Evolutionary conservation across 2,888 invertebrate genomes (phyloP).

Genomic region (Drosophila putrida): DNA sequence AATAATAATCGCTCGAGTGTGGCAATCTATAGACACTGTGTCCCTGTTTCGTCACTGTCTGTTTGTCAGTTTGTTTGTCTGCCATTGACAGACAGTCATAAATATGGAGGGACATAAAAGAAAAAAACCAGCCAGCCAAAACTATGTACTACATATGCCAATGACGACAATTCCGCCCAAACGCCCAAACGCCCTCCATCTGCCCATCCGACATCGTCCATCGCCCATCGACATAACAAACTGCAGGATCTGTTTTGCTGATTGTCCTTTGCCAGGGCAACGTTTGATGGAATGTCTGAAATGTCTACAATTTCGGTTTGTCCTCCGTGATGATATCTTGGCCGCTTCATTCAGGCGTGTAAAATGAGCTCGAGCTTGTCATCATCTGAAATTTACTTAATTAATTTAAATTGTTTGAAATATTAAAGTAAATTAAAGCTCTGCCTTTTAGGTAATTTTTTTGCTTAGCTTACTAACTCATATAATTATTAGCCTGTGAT

Average conservation of each 20-base stretch:
- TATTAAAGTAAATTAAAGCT: not conserved
- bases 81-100: slow-evolving; percentile 77
- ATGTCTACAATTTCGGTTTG: slow-evolving; percentile 38
- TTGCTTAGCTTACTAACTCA: not conserved
- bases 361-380: slow-evolving; percentile 43
- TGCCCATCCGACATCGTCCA: slow-evolving; percentile 22
- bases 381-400: slow-evolving; percentile 51
- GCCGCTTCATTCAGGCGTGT: slow-evolving; percentile 36
- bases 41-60: slow-evolving; percentile 23
- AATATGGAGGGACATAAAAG: slow-evolving; percentile 62
- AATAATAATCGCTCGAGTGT: slow-evolving; percentile 70
- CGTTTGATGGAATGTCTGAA: slow-evolving; percentile 68
- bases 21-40: slow-evolving; percentile 51
- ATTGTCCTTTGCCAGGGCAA: slow-evolving; percentile 64
- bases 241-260: slow-evolving; percentile 56
- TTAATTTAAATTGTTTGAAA: slow-evolving; percentile 29
- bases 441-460: not conserved
- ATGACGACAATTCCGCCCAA: slow-evolving; percentile 36
- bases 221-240: slow-evolving; percentile 72
- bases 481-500: no score
- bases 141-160: slow-evolving; percentile 53
- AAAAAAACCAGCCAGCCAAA: slow-evolving; percentile 41
- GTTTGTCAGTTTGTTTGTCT: slow-evolving; percentile 45
- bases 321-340: slow-evolving; percentile 33
- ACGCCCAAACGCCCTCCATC: not conserved